Evolutionary conservation across 2,113 vertebrate genomes (phyloP).

Genomic region (Ranitomeya variabilis): DNA sequence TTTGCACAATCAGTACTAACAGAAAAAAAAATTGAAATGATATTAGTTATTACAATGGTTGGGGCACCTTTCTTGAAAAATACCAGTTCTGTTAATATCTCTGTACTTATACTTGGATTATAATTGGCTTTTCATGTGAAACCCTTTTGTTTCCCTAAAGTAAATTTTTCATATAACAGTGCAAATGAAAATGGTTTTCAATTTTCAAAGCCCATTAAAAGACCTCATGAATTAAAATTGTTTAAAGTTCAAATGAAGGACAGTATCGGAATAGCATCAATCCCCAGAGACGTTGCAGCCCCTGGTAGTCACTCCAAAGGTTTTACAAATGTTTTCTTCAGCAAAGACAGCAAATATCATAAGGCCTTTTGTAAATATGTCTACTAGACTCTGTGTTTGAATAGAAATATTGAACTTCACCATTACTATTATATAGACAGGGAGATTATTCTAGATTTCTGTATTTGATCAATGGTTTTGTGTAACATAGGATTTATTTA

Average conservation of each 20-base stretch:
- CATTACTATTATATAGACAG: slow-evolving; percentile 70
- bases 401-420: slow-evolving; percentile 76
- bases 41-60: background rate
- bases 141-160: slow-evolving; percentile 60
- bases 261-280: slow-evolving; percentile 67
- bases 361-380: slow-evolving; percentile 74
- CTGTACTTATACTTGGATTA: background rate
- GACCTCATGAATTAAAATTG: slow-evolving; percentile 48
- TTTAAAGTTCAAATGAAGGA: slow-evolving; percentile 77
- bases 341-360: slow-evolving; percentile 71
- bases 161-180: slow-evolving; percentile 62
- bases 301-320: slow-evolving; percentile 67
- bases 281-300: slow-evolving; percentile 63
- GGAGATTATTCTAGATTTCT: slow-evolving; percentile 64
- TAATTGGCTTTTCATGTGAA: slow-evolving; percentile 56
- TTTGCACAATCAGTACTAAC: background rate
- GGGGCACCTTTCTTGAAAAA: background rate
- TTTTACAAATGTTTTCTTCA: slow-evolving; percentile 76
- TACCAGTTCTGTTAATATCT: background rate
- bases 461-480: slow-evolving; percentile 64
- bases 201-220: slow-evolving; percentile 69
- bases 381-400: slow-evolving; percentile 73
- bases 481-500: slow-evolving; percentile 62
- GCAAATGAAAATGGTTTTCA: slow-evolving; percentile 65
- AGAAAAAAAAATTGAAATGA: background rate